phyloP scores from a whole-genome alignment of 2,113 vertebrate species.

The Eptatretus burgeri region DNA sequence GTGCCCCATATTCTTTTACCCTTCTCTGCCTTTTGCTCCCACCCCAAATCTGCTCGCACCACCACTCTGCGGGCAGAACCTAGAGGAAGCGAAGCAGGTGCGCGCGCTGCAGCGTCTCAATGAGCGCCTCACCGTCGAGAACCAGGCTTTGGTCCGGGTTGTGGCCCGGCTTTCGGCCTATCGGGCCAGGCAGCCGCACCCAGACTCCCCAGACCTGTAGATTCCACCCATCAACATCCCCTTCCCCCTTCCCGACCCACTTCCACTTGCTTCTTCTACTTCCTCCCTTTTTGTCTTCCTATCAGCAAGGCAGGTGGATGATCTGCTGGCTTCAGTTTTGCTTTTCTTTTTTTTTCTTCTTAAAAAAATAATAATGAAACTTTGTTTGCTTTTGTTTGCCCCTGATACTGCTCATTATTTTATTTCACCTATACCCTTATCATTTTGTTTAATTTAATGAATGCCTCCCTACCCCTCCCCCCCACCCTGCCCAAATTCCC shows the following conservation, averaged over 20 bases:
- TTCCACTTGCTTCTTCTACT: constrained; percentile 23
- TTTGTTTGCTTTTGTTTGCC: constrained; percentile 7
- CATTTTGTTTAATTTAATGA: too few relatives aligned
- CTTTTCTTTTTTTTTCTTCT: constrained; percentile 22
- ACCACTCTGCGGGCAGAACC: constrained; percentile 46
- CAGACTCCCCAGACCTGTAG: constrained; percentile 44
- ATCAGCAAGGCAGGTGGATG: constrained; percentile 9
- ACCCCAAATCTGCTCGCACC: constrained; percentile 20
- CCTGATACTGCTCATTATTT: neutral
- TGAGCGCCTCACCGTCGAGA: constrained; percentile 80
- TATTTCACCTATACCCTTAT: too few relatives aligned
- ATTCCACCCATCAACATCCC: constrained; percentile 28
- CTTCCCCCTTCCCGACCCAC: constrained; percentile 26
- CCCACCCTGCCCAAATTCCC: too few relatives aligned
- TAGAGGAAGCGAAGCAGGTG: constrained; percentile 86
- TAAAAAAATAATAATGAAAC: constrained; percentile 14
- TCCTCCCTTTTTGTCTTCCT: too few relatives aligned
- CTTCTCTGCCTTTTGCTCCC: constrained; percentile 15
- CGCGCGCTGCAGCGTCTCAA: constrained; percentile 69
- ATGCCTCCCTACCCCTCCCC: too few relatives aligned
- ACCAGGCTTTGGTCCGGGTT: constrained; percentile 82
- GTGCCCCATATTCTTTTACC: constrained; percentile 13
- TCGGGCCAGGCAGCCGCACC: constrained; percentile 17
- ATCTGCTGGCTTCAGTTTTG: constrained; percentile 20
- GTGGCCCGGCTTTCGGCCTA: constrained; percentile 65